These are phyloP conservation scores for Leptopterna dolabrata DNA, from an alignment of 2,888 invertebrate species.

Conservation along the genomic window DNA sequence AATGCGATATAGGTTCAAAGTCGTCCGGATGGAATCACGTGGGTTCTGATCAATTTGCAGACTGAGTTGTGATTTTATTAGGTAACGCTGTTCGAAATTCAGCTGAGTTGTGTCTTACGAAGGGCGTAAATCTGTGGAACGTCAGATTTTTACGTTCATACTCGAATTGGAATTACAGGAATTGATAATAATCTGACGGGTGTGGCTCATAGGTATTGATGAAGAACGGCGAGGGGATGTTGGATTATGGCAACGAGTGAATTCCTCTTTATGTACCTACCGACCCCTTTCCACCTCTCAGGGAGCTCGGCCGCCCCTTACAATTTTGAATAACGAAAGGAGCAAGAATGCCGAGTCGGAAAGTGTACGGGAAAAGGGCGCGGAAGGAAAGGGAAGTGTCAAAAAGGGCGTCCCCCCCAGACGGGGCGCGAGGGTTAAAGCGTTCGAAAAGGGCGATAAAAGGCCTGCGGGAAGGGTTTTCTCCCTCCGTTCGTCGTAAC, in stretches of 20 bases:
- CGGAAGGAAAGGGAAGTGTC: neutral
- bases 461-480: neutral
- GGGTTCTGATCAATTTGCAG: too few species aligned
- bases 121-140: too few species aligned
- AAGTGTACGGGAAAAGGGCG: neutral
- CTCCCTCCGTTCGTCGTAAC: slow-evolving; percentile 3
- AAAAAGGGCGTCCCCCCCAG: neutral
- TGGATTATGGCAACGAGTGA: neutral
- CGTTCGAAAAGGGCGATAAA: neutral
- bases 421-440: neutral
- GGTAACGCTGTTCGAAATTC: too few species aligned
- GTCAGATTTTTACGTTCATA: too few species aligned
- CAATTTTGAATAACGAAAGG: slow-evolving; percentile 20
- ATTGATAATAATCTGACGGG: neutral
- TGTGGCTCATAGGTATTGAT: neutral
- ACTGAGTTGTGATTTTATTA: too few species aligned
- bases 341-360: neutral
- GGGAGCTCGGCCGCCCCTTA: neutral
- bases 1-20: too few species aligned
- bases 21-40: too few species aligned
- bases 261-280: neutral
- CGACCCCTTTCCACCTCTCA: neutral
- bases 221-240: neutral
- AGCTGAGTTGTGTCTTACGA: too few species aligned
- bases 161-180: neutral